Conservation (phyloP, 1,140 invertebrate genomes). For the Bacillus rossius region DNA sequence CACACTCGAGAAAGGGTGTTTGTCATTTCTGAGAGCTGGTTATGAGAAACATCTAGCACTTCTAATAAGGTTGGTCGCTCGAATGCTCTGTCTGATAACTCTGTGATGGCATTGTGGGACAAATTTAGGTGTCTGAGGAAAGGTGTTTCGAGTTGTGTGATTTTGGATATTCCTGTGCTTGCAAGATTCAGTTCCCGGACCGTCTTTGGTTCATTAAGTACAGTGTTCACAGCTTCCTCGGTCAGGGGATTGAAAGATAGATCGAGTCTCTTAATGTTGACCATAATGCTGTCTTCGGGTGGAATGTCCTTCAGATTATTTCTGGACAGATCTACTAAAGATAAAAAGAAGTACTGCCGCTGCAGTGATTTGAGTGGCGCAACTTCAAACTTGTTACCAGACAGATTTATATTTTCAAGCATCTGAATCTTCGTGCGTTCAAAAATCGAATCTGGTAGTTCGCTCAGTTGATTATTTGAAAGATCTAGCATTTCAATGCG, state of each 20-base stretch:
- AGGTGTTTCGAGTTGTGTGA: constrained; percentile 75
- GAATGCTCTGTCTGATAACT: constrained; percentile 59
- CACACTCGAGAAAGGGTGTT: constrained; percentile 47
- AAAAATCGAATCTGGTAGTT: constrained; percentile 79
- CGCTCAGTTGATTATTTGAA: constrained; percentile 62
- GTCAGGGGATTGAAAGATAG: constrained; percentile 80
- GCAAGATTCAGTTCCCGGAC: constrained; percentile 75
- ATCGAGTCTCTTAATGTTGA: constrained; percentile 82
- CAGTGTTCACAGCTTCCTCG: constrained; percentile 61
- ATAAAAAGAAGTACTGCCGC: constrained; percentile 75
- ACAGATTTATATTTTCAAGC: constrained; percentile 75
- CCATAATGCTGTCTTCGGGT: constrained; percentile 75
- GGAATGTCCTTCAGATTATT: constrained; percentile 75
- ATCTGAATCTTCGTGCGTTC: constrained; percentile 69
- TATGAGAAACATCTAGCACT: constrained; percentile 69
- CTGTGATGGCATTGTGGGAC: constrained; percentile 66
- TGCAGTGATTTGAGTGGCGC: constrained; percentile 73
- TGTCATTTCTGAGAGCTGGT: constrained; percentile 45
- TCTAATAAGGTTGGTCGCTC: constrained; percentile 73
- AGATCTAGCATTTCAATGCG: constrained; percentile 70
- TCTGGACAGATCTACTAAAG: constrained; percentile 68
- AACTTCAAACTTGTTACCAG: constrained; percentile 62
- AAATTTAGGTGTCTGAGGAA: constrained; percentile 79
- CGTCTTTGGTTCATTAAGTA: constrained; percentile 85
- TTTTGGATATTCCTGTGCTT: constrained; percentile 60